Conservation (phyloP, 2,888 invertebrate species). For the Salticus scenicus region DNA sequence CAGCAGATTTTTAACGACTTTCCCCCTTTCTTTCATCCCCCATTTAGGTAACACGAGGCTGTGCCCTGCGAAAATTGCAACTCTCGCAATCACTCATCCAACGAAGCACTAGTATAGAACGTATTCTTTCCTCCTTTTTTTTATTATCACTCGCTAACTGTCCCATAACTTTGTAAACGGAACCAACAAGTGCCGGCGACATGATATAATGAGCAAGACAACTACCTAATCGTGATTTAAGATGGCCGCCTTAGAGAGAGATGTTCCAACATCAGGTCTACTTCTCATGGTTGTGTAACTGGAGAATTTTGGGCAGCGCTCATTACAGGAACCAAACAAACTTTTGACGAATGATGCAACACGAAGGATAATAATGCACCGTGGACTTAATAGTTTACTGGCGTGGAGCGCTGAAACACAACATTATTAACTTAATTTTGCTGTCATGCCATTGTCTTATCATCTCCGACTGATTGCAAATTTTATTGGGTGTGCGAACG, state of each 20-base stretch:
- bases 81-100: constrained; percentile 54
- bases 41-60: background rate
- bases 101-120: background rate
- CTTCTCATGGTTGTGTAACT: constrained; percentile 58
- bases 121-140: constrained; percentile 14
- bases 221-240: constrained; percentile 66
- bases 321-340: constrained; percentile 66
- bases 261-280: constrained; percentile 46
- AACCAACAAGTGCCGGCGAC: constrained; percentile 67
- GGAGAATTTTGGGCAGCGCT: constrained; percentile 42
- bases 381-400: constrained; percentile 61
- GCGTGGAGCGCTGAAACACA: constrained; percentile 20
- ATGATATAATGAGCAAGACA: constrained; percentile 66
- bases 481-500: constrained; percentile 65
- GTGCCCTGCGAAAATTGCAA: constrained; percentile 52
- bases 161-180: constrained; percentile 70
- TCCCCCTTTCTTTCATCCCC: background rate
- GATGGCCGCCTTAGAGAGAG: constrained; percentile 34
- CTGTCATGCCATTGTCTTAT: constrained; percentile 63
- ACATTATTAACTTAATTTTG: constrained; percentile 70
- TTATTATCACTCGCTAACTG: constrained; percentile 46
- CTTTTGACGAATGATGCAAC: constrained; percentile 70
- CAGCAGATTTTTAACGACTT: constrained; percentile 68
- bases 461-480: constrained; percentile 46
- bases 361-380: constrained; percentile 57